phyloP scores from a whole-genome alignment of 2,888 invertebrate genomes.

The Eurytoma californica region DNA sequence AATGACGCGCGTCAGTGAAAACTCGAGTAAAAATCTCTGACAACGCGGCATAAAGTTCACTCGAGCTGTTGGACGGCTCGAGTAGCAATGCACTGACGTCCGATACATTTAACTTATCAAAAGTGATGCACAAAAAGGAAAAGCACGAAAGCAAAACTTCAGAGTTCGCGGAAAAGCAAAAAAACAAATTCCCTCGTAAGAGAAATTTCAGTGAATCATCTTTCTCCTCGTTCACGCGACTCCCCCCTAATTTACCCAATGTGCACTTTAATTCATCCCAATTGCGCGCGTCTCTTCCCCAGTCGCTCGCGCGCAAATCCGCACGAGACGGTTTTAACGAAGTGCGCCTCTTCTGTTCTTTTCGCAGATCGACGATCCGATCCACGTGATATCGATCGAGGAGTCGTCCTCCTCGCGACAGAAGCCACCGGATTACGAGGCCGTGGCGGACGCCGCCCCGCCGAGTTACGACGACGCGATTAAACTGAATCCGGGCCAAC shows the following conservation, averaged over 20 bases:
- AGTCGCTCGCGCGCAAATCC: slow-evolving; percentile 26
- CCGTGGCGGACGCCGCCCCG: slow-evolving; percentile 82
- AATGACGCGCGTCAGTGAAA: too few species aligned
- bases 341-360: slow-evolving; percentile 3
- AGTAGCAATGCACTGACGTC: too few species aligned
- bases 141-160: too few species aligned
- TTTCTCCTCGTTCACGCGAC: slow-evolving; percentile 5
- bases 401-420: slow-evolving; percentile 79
- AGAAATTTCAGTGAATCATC: too few species aligned
- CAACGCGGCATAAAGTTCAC: too few species aligned
- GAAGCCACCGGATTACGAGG: slow-evolving; percentile 85
- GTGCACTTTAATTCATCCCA: slow-evolving; percentile 30
- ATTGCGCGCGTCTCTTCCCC: slow-evolving; percentile 5
- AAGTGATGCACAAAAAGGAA: too few species aligned
- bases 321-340: too few species aligned
- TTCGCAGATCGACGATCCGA: slow-evolving; percentile 81
- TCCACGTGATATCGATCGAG: slow-evolving; percentile 81
- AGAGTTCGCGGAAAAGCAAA: too few species aligned
- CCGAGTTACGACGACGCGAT: slow-evolving; percentile 86
- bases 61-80: too few species aligned
- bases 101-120: too few species aligned
- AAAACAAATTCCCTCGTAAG: too few species aligned
- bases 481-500: slow-evolving; percentile 80
- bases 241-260: slow-evolving; percentile 36
- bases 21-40: too few species aligned